Conservation (phyloP, 2,888 invertebrate genomes). For the Pollenia labialis region DNA sequence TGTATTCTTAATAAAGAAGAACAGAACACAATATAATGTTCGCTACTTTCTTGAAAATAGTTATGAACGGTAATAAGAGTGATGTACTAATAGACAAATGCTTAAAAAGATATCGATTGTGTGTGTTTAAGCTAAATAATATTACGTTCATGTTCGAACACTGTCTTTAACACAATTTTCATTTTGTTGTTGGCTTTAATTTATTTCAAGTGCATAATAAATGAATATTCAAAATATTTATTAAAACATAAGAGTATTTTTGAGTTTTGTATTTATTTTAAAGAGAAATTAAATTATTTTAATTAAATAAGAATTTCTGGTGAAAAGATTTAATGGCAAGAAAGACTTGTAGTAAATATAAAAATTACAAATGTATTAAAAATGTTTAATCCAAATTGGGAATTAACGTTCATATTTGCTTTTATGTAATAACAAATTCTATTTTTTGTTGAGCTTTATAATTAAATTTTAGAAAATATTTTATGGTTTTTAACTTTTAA, state of each 20-base stretch:
- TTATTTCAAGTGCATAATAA: slow-evolving; percentile 24
- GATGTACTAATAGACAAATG: too few species aligned
- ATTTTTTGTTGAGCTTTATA: background rate
- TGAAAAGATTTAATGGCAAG: background rate
- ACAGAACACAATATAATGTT: too few species aligned
- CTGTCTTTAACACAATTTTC: background rate
- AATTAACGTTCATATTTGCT: background rate
- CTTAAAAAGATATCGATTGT: too few species aligned
- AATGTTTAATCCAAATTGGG: background rate
- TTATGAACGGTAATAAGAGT: too few species aligned
- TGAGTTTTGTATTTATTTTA: slow-evolving; percentile 1
- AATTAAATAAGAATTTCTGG: slow-evolving; percentile 10
- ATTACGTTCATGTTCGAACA: too few species aligned
- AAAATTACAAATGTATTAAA: background rate
- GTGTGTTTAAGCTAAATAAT: too few species aligned
- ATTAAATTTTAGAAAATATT: slow-evolving; percentile 20
- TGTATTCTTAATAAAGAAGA: too few species aligned
- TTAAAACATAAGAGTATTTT: background rate
- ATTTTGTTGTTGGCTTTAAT: slow-evolving; percentile 2
- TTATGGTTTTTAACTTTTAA: background rate
- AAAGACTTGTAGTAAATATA: background rate
- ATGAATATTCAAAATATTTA: background rate
- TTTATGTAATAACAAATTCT: background rate
- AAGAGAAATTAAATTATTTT: slow-evolving; percentile 14
- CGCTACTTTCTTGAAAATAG: too few species aligned